Evolutionary conservation across 92 coral and sea anemone genomes (phyloP), one percentile per base, ranked within the genome.

Genomic region (Phenganax stokvisi): DNA sequence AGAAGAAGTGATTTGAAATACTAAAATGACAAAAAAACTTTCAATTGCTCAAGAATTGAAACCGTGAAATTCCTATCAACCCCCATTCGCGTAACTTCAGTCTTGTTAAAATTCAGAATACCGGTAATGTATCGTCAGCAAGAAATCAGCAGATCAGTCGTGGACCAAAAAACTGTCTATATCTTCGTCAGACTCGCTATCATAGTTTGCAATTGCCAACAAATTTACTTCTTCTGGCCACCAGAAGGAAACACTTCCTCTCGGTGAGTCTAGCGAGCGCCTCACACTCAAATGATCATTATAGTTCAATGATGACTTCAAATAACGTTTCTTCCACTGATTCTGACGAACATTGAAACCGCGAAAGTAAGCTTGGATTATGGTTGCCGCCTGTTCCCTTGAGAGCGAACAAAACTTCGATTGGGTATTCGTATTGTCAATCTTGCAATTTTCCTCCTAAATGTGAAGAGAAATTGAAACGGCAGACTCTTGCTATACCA

Each of bases 331-430:
- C 54, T 51, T 78, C 82, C 82, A 78, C 72, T 72, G 51, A 51
- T 78, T 78, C 10, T 56, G 57, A 51, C 82, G 82, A 27, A 78
- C 82, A 51, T 61, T 61, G 51, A 61, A 78, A 53, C 82, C 82
- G 31, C 82, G 82, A 52, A 78, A 60, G 51, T 63, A 78, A 17
- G 82, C 82, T 64, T 78, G 82, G 10, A 78, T 78, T 27, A 78
- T 62, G 25, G 82, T 78, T n/a, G 82, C 82, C n/a, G 82, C 82
- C 61, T 63, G 56, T 37, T 11, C 63, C 63, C 47, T 37, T 20
- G 81, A 9, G 56, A 57, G 58, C 25, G 15, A 3, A 54, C 67
- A 7, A 8, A 54, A 10, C 16, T 25, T 62, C 30, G 54, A 15
- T 28, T 57, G 25, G 5, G 68, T 10, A 58, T 51, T 10, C 12